phyloP scores from a whole-genome alignment of 2,113 vertebrate genomes.

The Bucco capensis region DNA sequence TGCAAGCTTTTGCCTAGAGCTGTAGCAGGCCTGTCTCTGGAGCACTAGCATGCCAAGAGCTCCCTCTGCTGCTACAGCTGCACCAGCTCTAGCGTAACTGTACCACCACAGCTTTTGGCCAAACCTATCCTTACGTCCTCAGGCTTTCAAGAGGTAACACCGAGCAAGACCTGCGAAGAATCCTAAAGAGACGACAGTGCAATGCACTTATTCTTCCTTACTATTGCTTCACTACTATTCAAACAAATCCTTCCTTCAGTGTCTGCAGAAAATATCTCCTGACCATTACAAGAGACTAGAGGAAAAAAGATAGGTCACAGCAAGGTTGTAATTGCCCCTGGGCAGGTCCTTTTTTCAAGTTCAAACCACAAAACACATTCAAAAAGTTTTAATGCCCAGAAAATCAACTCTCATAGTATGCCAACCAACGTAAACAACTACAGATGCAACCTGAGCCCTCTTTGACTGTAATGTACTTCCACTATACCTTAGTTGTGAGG shows the following conservation, averaged over 20 bases:
- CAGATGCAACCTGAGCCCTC: background rate
- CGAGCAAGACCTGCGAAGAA: background rate
- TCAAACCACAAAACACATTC: background rate
- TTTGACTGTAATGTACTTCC: background rate
- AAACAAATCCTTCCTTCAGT: background rate
- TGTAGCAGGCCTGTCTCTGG: too few species aligned
- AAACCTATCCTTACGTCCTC: background rate
- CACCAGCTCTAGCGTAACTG: rapidly evolving
- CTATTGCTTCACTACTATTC: rapidly evolving
- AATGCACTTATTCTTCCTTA: rapidly evolving
- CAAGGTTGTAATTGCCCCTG: background rate
- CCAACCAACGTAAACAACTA: background rate
- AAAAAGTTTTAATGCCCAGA: background rate
- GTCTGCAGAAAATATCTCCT: background rate
- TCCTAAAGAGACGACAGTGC: rapidly evolving
- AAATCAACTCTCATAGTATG: background rate
- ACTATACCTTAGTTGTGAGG: background rate
- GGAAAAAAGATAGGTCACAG: background rate
- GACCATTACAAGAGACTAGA: background rate
- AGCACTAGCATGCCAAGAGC: background rate
- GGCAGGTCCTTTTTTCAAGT: background rate
- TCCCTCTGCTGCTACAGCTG: background rate
- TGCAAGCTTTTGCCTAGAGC: rapidly evolving
- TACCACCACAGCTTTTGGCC: too few species aligned
- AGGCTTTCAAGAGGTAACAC: rapidly evolving